Conservation (phyloP, 1,140 invertebrate genomes). For the Ceratina calcarata region DNA sequence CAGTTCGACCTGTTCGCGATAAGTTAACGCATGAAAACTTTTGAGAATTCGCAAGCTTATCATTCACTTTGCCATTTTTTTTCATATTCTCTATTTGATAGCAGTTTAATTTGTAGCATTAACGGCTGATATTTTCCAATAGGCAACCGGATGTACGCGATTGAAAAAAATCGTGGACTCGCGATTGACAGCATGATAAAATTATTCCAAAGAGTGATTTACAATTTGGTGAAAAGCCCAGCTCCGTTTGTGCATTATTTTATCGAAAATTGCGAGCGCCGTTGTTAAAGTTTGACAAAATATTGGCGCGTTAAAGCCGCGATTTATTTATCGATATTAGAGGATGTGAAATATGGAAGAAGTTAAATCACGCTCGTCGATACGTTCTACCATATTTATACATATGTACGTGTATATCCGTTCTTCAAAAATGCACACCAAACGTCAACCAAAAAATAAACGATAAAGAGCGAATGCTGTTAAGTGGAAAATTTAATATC, state of each 20-base stretch:
- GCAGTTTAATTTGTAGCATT: too few species aligned
- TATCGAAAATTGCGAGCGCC: constrained; percentile 20
- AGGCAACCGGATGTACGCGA: too few species aligned
- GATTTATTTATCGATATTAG: constrained; percentile 49
- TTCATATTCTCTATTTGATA: too few species aligned
- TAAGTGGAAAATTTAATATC: constrained; percentile 51
- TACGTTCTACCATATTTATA: not conserved
- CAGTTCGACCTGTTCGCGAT: constrained; percentile 34
- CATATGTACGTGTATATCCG: not conserved
- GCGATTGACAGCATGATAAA: too few species aligned
- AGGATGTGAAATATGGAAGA: constrained; percentile 41
- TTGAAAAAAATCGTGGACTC: too few species aligned
- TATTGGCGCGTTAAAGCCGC: constrained; percentile 37
- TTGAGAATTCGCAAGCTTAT: too few species aligned
- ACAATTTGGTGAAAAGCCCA: not conserved
- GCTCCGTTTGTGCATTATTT: constrained; percentile 24
- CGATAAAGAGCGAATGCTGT: constrained; percentile 38
- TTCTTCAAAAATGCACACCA: constrained; percentile 40
- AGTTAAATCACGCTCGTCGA: constrained; percentile 37
- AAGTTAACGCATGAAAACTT: too few species aligned
- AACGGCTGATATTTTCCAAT: too few species aligned
- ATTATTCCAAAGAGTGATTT: not conserved
- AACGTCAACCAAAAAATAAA: constrained; percentile 34
- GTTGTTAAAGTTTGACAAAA: constrained; percentile 30
- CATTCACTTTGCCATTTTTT: too few species aligned